These are phyloP conservation scores for Parapristionchus giblindavisi DNA, from an alignment of 2,888 invertebrate genomes.

Conservation along the genomic window DNA sequence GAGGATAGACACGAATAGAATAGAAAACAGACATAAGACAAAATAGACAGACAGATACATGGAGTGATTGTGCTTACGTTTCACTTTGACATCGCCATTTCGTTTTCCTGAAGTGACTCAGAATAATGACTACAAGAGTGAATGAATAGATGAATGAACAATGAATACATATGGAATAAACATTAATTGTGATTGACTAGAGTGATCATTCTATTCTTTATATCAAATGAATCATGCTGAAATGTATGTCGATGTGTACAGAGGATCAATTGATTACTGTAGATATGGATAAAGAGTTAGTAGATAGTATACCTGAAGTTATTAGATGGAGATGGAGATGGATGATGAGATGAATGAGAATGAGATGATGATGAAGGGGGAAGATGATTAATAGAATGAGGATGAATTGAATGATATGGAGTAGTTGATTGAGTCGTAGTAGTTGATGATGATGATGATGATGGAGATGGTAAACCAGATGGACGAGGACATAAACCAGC, in stretches of 20 bases:
- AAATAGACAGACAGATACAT: constrained; percentile 4
- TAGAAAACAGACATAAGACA: not conserved
- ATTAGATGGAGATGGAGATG: too few species aligned
- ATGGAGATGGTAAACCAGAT: constrained; percentile 14
- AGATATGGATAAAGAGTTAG: too few species aligned
- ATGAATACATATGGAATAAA: too few species aligned
- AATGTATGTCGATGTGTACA: too few species aligned
- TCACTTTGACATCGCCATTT: constrained; percentile 39
- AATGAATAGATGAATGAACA: too few species aligned
- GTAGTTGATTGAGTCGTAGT: not conserved
- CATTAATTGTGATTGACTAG: too few species aligned
- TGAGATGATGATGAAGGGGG: not conserved
- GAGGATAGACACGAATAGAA: not conserved
- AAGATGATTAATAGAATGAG: not conserved
- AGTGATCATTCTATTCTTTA: too few species aligned
- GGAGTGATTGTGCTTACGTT: constrained; percentile 41
- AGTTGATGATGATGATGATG: not conserved
- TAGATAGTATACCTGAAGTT: too few species aligned
- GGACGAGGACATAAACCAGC: constrained; percentile 33
- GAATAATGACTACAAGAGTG: constrained; percentile 4
- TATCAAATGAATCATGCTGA: too few species aligned
- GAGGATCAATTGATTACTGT: too few species aligned
- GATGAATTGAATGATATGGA: too few species aligned
- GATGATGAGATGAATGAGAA: too few species aligned
- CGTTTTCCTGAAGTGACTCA: constrained; percentile 36